Evolutionary conservation across 2,797 vertebrate species (phyloP).

Genomic region (Novumbra hubbsi): DNA sequence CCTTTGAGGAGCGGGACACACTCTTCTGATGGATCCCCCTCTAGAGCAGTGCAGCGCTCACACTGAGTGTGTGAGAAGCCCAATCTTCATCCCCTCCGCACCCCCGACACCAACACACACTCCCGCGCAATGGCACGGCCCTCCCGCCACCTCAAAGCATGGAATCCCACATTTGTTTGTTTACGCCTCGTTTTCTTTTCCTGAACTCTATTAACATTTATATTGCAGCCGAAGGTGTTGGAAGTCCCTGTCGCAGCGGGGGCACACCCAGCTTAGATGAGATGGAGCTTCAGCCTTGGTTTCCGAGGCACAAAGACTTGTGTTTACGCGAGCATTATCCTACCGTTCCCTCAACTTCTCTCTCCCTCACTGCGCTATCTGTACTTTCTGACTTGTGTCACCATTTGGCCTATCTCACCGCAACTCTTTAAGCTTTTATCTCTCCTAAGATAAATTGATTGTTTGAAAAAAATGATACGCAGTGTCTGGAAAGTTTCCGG

Average conservation of each 20-base stretch:
- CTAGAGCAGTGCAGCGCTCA: slow-evolving; percentile 42
- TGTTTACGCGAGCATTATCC: slow-evolving; percentile 71
- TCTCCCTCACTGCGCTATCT: slow-evolving; percentile 42
- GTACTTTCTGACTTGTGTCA: not conserved
- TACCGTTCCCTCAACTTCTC: slow-evolving; percentile 62
- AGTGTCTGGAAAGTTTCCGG: not conserved
- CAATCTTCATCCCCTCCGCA: slow-evolving; percentile 41
- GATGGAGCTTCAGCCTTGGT: slow-evolving; percentile 66
- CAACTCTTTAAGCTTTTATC: not conserved
- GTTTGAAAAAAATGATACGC: not conserved
- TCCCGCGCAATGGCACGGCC: slow-evolving; percentile 57
- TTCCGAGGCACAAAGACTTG: slow-evolving; percentile 62
- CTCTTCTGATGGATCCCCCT: slow-evolving; percentile 54
- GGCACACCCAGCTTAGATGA: slow-evolving; percentile 61
- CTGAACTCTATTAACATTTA: slow-evolving; percentile 84
- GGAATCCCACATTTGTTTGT: slow-evolving; percentile 78
- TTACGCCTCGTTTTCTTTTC: slow-evolving; percentile 75
- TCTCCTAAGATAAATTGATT: slow-evolving; percentile 1
- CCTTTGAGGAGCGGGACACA: slow-evolving; percentile 18
- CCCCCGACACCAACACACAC: slow-evolving; percentile 5
- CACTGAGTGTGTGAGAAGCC: slow-evolving; percentile 45
- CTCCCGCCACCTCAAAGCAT: slow-evolving; percentile 68
- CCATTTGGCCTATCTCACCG: not conserved
- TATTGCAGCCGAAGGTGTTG: slow-evolving; percentile 80
- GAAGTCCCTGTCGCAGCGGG: slow-evolving; percentile 73